Percentiles rank a stretch among this genome's conserved stretches.
Evolutionary conservation across 2,888 invertebrate species (phyloP).

Genomic region (Halocaridina rubra): DNA sequence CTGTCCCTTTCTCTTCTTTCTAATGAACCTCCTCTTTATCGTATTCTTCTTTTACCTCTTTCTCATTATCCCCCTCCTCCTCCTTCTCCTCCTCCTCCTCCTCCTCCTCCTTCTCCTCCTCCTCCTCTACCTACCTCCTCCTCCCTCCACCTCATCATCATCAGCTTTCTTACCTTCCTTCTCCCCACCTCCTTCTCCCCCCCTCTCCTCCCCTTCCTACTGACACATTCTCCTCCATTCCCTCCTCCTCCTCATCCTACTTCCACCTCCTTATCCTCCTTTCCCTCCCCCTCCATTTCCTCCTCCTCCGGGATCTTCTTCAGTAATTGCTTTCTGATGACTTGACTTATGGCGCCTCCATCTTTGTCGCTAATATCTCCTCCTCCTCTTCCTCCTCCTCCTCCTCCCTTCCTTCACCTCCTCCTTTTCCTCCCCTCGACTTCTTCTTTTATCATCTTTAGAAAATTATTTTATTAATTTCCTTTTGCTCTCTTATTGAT

Average conservation of each 20-base stretch:
- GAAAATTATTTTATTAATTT: not conserved
- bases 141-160: not conserved
- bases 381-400: not conserved
- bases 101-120: no score
- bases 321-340: conserved; percentile 51
- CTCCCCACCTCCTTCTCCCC: not conserved
- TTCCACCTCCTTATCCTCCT: not conserved
- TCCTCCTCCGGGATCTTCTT: conserved; percentile 11
- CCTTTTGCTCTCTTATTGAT: no score
- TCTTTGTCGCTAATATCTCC: conserved; percentile 18
- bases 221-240: not conserved
- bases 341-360: conserved; percentile 44
- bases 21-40: no score
- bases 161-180: no score
- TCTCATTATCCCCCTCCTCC: no score
- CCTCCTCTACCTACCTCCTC: not conserved
- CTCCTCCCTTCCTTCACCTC: not conserved
- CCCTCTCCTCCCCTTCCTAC: not conserved
- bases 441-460: not conserved
- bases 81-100: no score
- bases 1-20: no score
- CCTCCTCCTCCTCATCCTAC: not conserved
- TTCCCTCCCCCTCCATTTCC: not conserved
- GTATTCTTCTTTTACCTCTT: no score
- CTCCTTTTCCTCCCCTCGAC: not conserved